These are phyloP conservation scores for Pristionchus entomophagus DNA, from an alignment of 2,888 invertebrate species.

Conservation along the genomic window DNA sequence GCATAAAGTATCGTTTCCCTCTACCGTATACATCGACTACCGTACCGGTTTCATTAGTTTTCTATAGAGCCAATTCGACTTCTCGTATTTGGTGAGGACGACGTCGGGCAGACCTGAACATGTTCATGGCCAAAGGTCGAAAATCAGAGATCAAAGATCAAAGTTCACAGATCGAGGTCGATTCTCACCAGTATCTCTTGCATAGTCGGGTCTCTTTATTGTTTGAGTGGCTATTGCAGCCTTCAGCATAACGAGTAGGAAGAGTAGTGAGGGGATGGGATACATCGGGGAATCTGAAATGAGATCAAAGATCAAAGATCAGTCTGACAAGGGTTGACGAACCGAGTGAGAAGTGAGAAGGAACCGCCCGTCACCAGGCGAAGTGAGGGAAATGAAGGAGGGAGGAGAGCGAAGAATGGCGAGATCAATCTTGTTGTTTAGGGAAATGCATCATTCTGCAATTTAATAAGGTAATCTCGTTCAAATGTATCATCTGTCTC, in stretches of 20 bases:
- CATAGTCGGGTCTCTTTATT: neutral
- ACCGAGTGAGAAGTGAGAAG: conserved; percentile 7
- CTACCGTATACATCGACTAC: neutral
- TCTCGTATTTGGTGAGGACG: conserved; percentile 20
- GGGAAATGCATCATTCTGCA: neutral
- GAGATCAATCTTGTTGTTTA: too few species aligned
- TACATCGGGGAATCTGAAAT: neutral
- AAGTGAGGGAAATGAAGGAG: neutral
- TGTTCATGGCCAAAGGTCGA: neutral
- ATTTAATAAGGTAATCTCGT: too few species aligned
- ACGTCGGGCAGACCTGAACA: conserved; percentile 1
- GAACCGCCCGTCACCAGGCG: neutral
- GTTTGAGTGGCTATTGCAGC: neutral
- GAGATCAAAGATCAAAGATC: neutral
- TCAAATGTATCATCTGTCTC: too few species aligned
- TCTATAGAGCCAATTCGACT: conserved; percentile 14
- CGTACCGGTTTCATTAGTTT: conserved; percentile 11
- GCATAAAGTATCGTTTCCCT: too few species aligned
- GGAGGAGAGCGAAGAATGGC: conserved; percentile 1
- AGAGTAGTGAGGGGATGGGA: neutral
- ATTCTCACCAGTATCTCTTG: neutral
- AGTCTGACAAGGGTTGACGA: neutral
- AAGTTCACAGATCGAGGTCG: neutral
- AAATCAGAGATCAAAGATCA: neutral
- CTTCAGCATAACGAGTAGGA: neutral